phyloP scores from a whole-genome alignment of 2,888 invertebrate genomes.

The Oscheius myriophilus region DNA sequence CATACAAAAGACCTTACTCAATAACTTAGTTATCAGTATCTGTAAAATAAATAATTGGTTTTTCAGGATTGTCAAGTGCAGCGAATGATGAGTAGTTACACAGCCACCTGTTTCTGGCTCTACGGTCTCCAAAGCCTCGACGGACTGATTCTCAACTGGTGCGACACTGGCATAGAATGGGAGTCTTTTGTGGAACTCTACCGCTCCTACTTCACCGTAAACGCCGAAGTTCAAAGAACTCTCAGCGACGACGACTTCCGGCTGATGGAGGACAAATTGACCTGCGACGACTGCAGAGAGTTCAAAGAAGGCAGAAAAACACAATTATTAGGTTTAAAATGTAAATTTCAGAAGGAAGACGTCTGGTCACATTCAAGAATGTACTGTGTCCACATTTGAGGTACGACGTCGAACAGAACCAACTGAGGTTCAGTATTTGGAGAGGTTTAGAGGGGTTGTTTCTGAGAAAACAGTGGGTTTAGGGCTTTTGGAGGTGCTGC shows the following conservation, averaged over 20 bases:
- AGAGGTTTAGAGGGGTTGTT: conserved; percentile 39
- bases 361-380: conserved; percentile 66
- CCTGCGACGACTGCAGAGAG: conserved; percentile 63
- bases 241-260: conserved; percentile 60
- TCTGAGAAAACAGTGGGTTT: not conserved
- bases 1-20: no score
- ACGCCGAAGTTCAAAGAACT: conserved; percentile 59
- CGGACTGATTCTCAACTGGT: conserved; percentile 61
- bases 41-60: not conserved
- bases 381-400: conserved; percentile 67
- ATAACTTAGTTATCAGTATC: no score
- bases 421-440: conserved; percentile 65
- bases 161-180: conserved; percentile 59
- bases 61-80: conserved; percentile 69
- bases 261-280: conserved; percentile 62
- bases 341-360: conserved; percentile 8
- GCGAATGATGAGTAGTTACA: conserved; percentile 70
- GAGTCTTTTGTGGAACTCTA: conserved; percentile 61
- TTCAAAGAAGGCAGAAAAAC: conserved; percentile 13
- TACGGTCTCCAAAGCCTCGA: conserved; percentile 61
- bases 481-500: conserved; percentile 57
- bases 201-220: conserved; percentile 57
- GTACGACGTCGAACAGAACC: conserved; percentile 55
- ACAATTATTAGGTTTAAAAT: not conserved
- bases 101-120: conserved; percentile 70